Evolutionary conservation across 2,113 vertebrate genomes (phyloP).

Genomic region (Tamias sibiricus): DNA sequence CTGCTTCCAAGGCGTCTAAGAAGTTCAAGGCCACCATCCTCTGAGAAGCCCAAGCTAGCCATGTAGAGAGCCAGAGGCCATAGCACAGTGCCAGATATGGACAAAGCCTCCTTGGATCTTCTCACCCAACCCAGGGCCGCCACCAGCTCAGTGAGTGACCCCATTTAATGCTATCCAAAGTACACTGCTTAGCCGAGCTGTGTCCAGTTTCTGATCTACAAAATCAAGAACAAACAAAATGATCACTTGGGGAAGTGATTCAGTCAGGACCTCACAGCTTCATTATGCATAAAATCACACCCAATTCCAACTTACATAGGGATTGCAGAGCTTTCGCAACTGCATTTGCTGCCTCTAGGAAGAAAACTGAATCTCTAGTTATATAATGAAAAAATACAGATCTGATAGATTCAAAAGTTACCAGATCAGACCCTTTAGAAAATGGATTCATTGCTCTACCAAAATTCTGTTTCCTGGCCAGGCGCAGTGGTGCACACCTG

Average conservation of each 20-base stretch:
- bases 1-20: background rate
- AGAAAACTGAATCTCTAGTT: background rate
- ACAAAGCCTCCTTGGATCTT: background rate
- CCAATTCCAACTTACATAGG: background rate
- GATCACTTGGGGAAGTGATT: background rate
- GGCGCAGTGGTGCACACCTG: too few species aligned
- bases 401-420: background rate
- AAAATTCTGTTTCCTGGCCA: background rate
- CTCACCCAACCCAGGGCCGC: background rate
- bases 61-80: background rate
- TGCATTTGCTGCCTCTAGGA: background rate
- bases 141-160: background rate
- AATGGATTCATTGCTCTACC: background rate
- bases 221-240: background rate
- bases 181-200: background rate
- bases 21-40: background rate
- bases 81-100: background rate
- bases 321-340: background rate
- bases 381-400: background rate
- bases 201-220: background rate
- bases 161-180: background rate
- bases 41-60: background rate
- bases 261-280: background rate
- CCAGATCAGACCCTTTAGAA: slow-evolving; percentile 16
- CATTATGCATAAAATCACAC: background rate